Conservation (phyloP, 2,888 invertebrate species). For the Acheta domesticus region DNA sequence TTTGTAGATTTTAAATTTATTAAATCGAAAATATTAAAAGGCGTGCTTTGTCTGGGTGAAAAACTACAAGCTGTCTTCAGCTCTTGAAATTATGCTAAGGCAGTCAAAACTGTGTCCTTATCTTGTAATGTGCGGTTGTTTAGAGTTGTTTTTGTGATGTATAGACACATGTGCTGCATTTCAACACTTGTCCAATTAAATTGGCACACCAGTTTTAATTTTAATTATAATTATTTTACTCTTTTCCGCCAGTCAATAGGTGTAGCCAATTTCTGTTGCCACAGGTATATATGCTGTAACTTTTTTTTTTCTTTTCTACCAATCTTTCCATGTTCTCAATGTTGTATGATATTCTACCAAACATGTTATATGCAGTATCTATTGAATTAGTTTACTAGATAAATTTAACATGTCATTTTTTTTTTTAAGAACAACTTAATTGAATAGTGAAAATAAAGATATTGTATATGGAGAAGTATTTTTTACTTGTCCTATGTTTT, state of each 20-base stretch:
- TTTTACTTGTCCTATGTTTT: neutral
- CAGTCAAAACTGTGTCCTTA: neutral
- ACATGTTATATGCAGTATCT: neutral
- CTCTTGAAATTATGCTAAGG: constrained; percentile 2
- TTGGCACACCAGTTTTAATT: constrained; percentile 6
- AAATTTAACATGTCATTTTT: neutral
- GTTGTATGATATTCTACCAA: neutral
- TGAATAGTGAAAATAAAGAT: neutral
- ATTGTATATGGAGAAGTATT: constrained; percentile 3
- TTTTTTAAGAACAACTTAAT: neutral
- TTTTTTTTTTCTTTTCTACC: neutral
- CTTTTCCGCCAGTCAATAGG: neutral
- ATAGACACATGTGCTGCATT: neutral
- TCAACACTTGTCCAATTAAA: neutral
- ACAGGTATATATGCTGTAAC: neutral
- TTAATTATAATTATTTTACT: neutral
- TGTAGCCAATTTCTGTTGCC: neutral
- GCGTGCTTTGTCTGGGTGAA: constrained; percentile 8
- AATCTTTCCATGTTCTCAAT: neutral
- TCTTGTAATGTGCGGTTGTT: neutral
- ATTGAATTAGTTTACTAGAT: constrained; percentile 2
- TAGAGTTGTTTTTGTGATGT: neutral
- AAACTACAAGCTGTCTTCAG: neutral
- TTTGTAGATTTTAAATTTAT: neutral
- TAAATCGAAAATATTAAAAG: neutral